These are phyloP conservation scores for Leptinotarsa undecemlineata DNA, from an alignment of 1,140 invertebrate genomes.

Conservation along the genomic window DNA sequence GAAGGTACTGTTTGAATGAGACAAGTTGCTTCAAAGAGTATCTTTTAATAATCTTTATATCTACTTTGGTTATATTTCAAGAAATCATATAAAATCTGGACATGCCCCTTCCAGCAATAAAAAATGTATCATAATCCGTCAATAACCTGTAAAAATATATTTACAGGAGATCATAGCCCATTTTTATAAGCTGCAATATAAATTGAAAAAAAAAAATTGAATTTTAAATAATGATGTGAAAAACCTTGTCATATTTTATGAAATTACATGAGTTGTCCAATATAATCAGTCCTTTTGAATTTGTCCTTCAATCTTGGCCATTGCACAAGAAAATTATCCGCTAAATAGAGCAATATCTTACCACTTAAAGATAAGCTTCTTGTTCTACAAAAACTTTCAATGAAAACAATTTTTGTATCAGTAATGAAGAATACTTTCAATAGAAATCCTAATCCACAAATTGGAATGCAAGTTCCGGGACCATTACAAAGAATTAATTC, in stretches of 20 bases:
- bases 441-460: constrained; percentile 49
- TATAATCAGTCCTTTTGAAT: constrained; percentile 51
- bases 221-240: too few species aligned
- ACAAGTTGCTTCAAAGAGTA: too few species aligned
- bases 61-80: too few species aligned
- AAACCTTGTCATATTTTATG: constrained; percentile 14
- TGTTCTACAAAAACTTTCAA: constrained; percentile 94
- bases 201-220: too few species aligned
- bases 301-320: constrained; percentile 68
- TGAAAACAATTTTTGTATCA: constrained; percentile 80
- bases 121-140: too few species aligned
- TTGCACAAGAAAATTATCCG: constrained; percentile 87
- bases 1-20: too few species aligned
- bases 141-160: too few species aligned
- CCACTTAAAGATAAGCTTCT: constrained; percentile 86
- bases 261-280: constrained; percentile 52
- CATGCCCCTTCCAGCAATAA: too few species aligned
- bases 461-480: constrained; percentile 89
- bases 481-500: constrained; percentile 90
- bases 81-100: too few species aligned
- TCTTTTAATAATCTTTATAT: too few species aligned
- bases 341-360: constrained; percentile 81
- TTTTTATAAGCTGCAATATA: too few species aligned
- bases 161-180: too few species aligned
- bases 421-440: constrained; percentile 61